phyloP scores from a whole-genome alignment of 1,140 invertebrate species.

The Tetragonula clypearis region DNA sequence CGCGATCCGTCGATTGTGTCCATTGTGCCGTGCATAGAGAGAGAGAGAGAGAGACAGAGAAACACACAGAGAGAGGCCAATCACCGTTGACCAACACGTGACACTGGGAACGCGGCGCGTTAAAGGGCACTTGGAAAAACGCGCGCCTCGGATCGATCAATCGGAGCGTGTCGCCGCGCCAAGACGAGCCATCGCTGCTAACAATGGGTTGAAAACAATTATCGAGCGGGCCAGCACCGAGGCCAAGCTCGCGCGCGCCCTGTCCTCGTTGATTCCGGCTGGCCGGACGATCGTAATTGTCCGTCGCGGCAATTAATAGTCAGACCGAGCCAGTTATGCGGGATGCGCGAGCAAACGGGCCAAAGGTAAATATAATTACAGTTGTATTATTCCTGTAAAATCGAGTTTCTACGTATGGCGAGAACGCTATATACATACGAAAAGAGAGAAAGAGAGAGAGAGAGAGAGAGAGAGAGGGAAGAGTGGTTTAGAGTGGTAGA shows the following conservation, averaged over 20 bases:
- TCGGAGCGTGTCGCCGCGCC: conserved; percentile 14
- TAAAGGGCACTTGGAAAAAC: not conserved
- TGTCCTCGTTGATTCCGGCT: no score
- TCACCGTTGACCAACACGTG: conserved; percentile 14
- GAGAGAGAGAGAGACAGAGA: no score
- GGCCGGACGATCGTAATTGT: conserved; percentile 35
- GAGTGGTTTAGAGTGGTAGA: not conserved
- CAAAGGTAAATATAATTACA: conserved; percentile 56
- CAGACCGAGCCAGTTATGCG: conserved; percentile 28
- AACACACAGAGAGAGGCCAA: conserved; percentile 8
- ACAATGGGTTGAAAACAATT: conserved; percentile 42
- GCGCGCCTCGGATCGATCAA: not conserved
- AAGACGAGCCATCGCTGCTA: not conserved
- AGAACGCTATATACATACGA: no score
- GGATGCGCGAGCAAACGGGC: conserved; percentile 34
- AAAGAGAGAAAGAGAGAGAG: no score
- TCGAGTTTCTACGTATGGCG: not conserved
- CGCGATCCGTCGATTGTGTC: conserved; percentile 23
- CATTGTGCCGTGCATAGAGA: not conserved
- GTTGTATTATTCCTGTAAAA: conserved; percentile 44
- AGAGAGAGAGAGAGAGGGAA: no score
- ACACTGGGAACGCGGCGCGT: not conserved
- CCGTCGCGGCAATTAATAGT: conserved; percentile 48
- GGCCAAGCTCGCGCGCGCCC: not conserved
- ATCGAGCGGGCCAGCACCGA: not conserved